phyloP scores from a whole-genome alignment of 37 sponge, comb jelly and placozoan genomes.

The Spongia lamella region DNA sequence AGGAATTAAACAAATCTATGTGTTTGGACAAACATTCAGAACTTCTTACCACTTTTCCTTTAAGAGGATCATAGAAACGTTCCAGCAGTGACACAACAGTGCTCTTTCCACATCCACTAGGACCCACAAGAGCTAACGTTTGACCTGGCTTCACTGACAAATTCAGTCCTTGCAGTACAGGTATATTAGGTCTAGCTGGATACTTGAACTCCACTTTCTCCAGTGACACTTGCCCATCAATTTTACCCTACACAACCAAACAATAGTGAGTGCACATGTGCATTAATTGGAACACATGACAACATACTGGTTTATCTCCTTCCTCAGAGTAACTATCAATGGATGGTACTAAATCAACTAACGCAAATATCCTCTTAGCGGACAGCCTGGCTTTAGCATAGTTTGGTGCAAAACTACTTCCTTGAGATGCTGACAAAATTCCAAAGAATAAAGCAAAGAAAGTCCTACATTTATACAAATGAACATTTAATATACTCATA shows the following conservation, averaged over 20 bases:
- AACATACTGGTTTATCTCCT: constrained; percentile 56
- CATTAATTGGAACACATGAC: too few relatives aligned
- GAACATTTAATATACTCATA: too few relatives aligned
- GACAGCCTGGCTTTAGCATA: constrained; percentile 77
- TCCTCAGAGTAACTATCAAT: constrained; percentile 74
- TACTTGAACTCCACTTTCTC: constrained; percentile 40
- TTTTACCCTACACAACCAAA: constrained; percentile 24
- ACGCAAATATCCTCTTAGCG: constrained; percentile 71
- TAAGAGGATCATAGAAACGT: constrained; percentile 77
- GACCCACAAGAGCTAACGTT: constrained; percentile 89
- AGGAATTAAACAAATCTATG: too few relatives aligned
- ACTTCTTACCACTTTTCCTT: constrained; percentile 14
- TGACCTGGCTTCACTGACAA: constrained; percentile 49
- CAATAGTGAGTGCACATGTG: not conserved
- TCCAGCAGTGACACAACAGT: constrained; percentile 84
- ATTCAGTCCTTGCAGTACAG: constrained; percentile 23
- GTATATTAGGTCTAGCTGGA: constrained; percentile 42
- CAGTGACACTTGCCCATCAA: constrained; percentile 43
- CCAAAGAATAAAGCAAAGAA: constrained; percentile 82
- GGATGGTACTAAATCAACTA: constrained; percentile 53
- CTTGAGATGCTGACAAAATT: constrained; percentile 73
- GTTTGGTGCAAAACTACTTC: constrained; percentile 75
- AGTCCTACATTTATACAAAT: constrained; percentile 23
- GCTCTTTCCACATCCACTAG: constrained; percentile 98
- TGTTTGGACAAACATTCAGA: too few relatives aligned